A percentile compares a stretch with the other conserved stretches of the same genome.
Conservation (phyloP, 1,140 invertebrate species). For the Patella vulgata region DNA sequence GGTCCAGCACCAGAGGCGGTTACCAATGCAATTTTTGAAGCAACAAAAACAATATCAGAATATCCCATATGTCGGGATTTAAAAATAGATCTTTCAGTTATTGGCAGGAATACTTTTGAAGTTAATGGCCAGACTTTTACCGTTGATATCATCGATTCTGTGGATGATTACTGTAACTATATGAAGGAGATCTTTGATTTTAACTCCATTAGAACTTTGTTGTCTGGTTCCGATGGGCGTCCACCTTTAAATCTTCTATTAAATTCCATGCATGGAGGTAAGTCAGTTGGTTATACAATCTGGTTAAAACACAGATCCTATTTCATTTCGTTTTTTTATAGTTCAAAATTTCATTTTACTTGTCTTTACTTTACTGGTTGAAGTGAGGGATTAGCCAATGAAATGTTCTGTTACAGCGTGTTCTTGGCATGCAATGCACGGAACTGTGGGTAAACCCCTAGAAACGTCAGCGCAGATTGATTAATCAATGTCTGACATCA, state of each 20-base stretch:
- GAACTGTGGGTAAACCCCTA: too few relatives aligned
- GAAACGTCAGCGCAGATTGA: too few relatives aligned
- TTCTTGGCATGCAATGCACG: too few relatives aligned
- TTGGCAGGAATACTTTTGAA: slow-evolving; percentile 73
- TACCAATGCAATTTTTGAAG: slow-evolving; percentile 88
- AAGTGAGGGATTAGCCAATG: too few relatives aligned
- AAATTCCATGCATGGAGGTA: slow-evolving; percentile 95
- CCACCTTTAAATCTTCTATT: slow-evolving; percentile 87
- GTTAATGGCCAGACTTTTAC: slow-evolving; percentile 78
- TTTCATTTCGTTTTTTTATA: background rate
- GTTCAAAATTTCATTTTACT: too few relatives aligned
- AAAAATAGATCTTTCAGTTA: slow-evolving; percentile 78
- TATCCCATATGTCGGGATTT: slow-evolving; percentile 85
- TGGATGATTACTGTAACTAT: slow-evolving; percentile 87
- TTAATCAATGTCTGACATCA: too few relatives aligned
- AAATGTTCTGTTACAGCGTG: too few relatives aligned
- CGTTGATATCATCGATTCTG: slow-evolving; percentile 92
- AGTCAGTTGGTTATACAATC: slow-evolving; percentile 4
- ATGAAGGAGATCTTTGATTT: slow-evolving; percentile 99
- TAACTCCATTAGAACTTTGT: slow-evolving; percentile 77
- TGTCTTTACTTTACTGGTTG: too few relatives aligned
- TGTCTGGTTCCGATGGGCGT: slow-evolving; percentile 66
- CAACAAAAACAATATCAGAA: slow-evolving; percentile 80
- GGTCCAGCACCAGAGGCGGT: slow-evolving; percentile 89
- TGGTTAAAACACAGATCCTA: too few relatives aligned